Conservation (phyloP, 2,888 invertebrate species). For the Neoaliturus tenellus region DNA sequence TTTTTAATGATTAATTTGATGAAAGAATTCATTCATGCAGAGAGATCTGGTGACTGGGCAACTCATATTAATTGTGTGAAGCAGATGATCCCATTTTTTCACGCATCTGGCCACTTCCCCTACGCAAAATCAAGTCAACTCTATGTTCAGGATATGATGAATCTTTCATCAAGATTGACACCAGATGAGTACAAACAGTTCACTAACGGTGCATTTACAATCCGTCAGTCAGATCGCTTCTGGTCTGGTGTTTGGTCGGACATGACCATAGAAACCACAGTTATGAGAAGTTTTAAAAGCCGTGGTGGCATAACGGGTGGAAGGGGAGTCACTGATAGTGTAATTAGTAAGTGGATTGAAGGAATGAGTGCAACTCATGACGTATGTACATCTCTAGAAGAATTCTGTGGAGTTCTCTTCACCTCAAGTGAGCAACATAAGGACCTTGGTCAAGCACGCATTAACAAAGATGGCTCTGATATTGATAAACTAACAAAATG, state of each 20-base stretch:
- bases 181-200: conserved; percentile 65
- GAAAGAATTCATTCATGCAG: conserved; percentile 68
- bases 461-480: conserved; percentile 62
- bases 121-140: conserved; percentile 70
- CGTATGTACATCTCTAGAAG: conserved; percentile 63
- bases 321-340: conserved; percentile 60
- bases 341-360: conserved; percentile 60
- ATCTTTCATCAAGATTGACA: background rate
- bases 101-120: conserved; percentile 60
- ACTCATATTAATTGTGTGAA: conserved; percentile 67
- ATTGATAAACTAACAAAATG: conserved; percentile 62
- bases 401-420: conserved; percentile 47
- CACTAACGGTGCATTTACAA: conserved; percentile 59
- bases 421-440: conserved; percentile 62
- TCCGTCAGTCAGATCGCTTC: conserved; percentile 56
- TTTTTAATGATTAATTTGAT: conserved; percentile 67
- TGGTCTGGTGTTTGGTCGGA: conserved; percentile 60
- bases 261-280: conserved; percentile 68
- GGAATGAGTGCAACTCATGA: conserved; percentile 62
- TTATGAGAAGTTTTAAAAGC: conserved; percentile 67
- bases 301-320: conserved; percentile 63
- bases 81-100: conserved; percentile 70
- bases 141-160: conserved; percentile 70
- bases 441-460: conserved; percentile 63
- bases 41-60: conserved; percentile 68